A percentile compares a stretch with the other conserved stretches of the same genome.
These are phyloP conservation scores for Actias luna DNA, from an alignment of 2,888 invertebrate species.

Conservation along the genomic window DNA sequence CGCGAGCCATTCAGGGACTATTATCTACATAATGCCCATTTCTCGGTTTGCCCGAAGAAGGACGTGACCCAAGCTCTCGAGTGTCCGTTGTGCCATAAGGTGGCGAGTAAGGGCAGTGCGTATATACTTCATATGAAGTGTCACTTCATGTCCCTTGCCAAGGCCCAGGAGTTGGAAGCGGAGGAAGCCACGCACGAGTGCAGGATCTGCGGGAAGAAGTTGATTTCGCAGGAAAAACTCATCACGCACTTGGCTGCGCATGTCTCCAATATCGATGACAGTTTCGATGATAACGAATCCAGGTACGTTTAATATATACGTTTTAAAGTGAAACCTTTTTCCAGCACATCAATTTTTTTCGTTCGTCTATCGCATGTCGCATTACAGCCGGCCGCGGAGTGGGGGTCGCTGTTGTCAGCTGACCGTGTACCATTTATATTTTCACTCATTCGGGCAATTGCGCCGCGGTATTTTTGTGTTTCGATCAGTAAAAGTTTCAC, in stretches of 20 bases:
- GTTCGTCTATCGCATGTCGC: no score
- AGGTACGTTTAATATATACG: conserved; percentile 42
- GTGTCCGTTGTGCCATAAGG: conserved; percentile 61
- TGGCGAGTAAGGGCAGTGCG: conserved; percentile 42
- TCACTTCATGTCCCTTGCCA: conserved; percentile 49
- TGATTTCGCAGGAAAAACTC: conserved; percentile 59
- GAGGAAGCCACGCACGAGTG: conserved; percentile 45
- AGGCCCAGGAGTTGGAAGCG: conserved; percentile 19
- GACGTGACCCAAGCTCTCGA: conserved; percentile 39
- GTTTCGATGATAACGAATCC: conserved; percentile 48
- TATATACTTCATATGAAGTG: conserved; percentile 60
- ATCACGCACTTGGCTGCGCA: conserved; percentile 70
- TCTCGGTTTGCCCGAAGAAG: conserved; percentile 50
- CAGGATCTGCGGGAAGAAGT: conserved; percentile 62
- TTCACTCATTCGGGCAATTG: no score
- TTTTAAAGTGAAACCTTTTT: no score
- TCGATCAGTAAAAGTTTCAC: no score
- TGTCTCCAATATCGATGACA: conserved; percentile 56
- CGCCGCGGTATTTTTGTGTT: no score
- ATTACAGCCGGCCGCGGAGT: no score
- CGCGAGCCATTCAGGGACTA: conserved; percentile 54
- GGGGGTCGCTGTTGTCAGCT: no score
- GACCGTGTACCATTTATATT: no score
- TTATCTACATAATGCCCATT: conserved; percentile 56
- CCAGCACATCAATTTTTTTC: no score